A percentile compares a stretch with the other conserved stretches of the same genome.
phyloP scores from a whole-genome alignment of 2,888 invertebrate genomes.

The Hypercompe scribonia region DNA sequence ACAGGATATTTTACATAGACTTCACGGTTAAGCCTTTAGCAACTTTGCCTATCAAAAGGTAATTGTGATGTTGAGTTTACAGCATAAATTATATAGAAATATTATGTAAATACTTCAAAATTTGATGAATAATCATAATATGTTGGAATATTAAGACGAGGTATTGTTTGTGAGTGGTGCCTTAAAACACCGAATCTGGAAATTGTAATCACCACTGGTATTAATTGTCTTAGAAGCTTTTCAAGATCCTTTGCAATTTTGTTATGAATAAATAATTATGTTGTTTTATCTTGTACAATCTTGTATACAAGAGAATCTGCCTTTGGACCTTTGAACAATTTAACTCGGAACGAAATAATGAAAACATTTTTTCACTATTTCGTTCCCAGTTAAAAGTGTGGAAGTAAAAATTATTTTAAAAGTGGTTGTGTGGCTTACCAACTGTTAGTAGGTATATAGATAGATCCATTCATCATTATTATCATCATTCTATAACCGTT shows the following conservation, averaged over 20 bases:
- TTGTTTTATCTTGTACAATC: neutral
- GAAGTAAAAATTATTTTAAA: too few species aligned
- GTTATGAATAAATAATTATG: slow-evolving; percentile 11
- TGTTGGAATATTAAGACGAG: slow-evolving; percentile 7
- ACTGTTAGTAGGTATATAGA: too few species aligned
- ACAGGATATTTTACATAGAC: slow-evolving; percentile 9
- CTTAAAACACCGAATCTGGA: slow-evolving; percentile 1
- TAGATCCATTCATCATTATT: too few species aligned
- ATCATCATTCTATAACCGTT: too few species aligned
- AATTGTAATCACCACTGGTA: slow-evolving; percentile 16
- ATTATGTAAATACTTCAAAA: slow-evolving; percentile 34
- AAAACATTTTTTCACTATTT: too few species aligned
- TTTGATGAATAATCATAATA: slow-evolving; percentile 39
- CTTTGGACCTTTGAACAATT: neutral
- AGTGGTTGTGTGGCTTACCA: too few species aligned
- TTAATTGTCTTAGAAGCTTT: slow-evolving; percentile 19
- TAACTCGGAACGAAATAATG: neutral
- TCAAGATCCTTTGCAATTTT: neutral
- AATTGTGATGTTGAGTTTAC: slow-evolving; percentile 25
- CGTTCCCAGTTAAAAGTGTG: too few species aligned
- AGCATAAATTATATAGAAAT: slow-evolving; percentile 35
- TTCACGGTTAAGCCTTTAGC: slow-evolving; percentile 8
- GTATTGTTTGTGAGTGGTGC: neutral
- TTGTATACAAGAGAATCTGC: too few species aligned
- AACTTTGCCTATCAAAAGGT: slow-evolving; percentile 17